Base-by-base conservation (phyloP, 2,797 vertebrate genomes). In the Xerus rutilus region DNA sequence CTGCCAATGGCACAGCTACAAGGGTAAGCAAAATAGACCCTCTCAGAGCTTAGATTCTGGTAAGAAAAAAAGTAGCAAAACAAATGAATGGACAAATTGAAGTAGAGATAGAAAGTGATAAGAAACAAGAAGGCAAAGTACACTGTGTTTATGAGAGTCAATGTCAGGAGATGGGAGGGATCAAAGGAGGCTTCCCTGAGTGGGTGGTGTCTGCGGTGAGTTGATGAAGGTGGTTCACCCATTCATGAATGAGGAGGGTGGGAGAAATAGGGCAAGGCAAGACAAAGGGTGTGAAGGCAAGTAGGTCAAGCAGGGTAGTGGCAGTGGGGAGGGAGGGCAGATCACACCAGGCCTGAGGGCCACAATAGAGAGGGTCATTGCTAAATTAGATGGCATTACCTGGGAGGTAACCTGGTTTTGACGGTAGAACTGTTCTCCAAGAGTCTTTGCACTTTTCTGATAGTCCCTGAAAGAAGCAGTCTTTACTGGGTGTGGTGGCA, bases 71-170 rank as follows among this genome's bases (percentile, higher is more conserved):
- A 86, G 45, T 76, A 65, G 7, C 84, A 86, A 74, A 87, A 81
- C 57, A 91, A 90, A 23, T 70, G 59, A 93, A 32, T 69, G 90
- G 59, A 86, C 18, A 28, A 82, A 84, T 86, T 30, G 85, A 93
- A 96, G 93, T 49, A 57, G n/a, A 81, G 30, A 65, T 86, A 85
- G 76, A 93, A 96, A 82, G 7, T 47, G 57, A 86, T 93, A 93
- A 92, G 65, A 57, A 79, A 64, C 59, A 39, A 91, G 62, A 95
- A 91, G 86, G 74, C 74, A 91, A 94, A 94, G 49, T 73, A 69
- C 84, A 85, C 11, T 2, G 64, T 93, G 82, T 79, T 86, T 85
- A 67, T 87, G 45, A 90, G 28, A 79, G 39, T 93, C n/a, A 87
- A 64, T 28, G 25, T 82, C 39, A 64, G 30, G 12, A 32, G 30